A percentile compares a stretch with the other conserved stretches of the same genome.
These are phyloP conservation scores for Capricornis sumatraensis DNA, from an alignment of 2,113 vertebrate species.

Conservation along the genomic window DNA sequence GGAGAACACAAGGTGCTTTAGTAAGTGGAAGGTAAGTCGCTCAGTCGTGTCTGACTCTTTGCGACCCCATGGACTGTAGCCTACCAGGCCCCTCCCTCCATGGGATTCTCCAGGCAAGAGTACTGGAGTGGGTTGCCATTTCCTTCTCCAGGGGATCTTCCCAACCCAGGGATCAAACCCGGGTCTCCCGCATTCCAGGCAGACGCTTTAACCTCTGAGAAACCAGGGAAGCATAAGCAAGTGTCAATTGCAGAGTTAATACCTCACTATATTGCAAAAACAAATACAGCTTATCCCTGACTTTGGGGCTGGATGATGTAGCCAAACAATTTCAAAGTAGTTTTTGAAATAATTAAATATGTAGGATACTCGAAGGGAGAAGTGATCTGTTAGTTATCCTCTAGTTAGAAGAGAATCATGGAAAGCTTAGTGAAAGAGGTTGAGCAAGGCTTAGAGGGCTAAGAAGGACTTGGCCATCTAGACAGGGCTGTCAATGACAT, in stretches of 20 bases:
- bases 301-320: not conserved
- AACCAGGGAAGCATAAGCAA: not conserved
- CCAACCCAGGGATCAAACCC: too few species aligned
- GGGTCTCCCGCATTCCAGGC: too few species aligned
- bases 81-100: too few species aligned
- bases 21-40: not conserved
- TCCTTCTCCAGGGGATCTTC: too few species aligned
- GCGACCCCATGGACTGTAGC: too few species aligned
- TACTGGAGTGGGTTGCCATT: too few species aligned
- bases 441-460: not conserved
- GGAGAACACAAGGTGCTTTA: not conserved
- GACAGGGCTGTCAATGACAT: not conserved
- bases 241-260: not conserved
- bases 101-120: too few species aligned
- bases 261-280: not conserved
- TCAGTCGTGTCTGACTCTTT: too few species aligned
- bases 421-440: not conserved
- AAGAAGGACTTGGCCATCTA: not conserved
- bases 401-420: not conserved
- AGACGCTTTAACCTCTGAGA: too few species aligned
- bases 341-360: not conserved
- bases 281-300: not conserved
- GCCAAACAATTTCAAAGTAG: not conserved
- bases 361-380: not conserved
- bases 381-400: not conserved